These are phyloP conservation scores for Petroica traversi DNA, from an alignment of 2,113 vertebrate species.

Conservation along the genomic window DNA sequence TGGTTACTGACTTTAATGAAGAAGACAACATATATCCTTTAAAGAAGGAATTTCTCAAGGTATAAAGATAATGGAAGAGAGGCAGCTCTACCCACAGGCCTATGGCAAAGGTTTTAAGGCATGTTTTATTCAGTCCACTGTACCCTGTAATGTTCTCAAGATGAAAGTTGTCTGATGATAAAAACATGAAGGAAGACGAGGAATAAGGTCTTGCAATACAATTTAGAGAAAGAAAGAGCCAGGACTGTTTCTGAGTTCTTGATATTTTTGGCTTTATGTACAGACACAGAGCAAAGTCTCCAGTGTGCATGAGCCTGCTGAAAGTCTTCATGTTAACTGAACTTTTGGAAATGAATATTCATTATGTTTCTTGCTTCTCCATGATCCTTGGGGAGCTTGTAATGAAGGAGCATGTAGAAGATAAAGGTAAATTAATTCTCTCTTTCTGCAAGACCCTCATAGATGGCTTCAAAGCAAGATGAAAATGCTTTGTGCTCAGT, in stretches of 20 bases:
- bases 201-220: not conserved
- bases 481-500: slow-evolving; percentile 20
- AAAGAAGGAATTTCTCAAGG: not conserved
- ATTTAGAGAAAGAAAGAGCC: not conserved
- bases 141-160: slow-evolving; percentile 17
- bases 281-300: not conserved
- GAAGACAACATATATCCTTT: not conserved
- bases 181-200: not conserved
- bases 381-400: not conserved
- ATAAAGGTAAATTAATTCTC: slow-evolving; percentile 5
- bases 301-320: not conserved
- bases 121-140: not conserved
- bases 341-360: not conserved
- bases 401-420: not conserved
- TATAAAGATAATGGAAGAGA: not conserved
- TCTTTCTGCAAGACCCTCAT: not conserved
- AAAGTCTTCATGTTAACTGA: not conserved
- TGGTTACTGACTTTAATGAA: not conserved
- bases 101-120: not conserved
- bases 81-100: not conserved
- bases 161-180: slow-evolving; percentile 19
- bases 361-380: not conserved
- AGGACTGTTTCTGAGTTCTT: not conserved
- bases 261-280: not conserved
- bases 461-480: slow-evolving; percentile 8